phyloP scores from a whole-genome alignment of 2,113 vertebrate species.

The Prunella himalayana region DNA sequence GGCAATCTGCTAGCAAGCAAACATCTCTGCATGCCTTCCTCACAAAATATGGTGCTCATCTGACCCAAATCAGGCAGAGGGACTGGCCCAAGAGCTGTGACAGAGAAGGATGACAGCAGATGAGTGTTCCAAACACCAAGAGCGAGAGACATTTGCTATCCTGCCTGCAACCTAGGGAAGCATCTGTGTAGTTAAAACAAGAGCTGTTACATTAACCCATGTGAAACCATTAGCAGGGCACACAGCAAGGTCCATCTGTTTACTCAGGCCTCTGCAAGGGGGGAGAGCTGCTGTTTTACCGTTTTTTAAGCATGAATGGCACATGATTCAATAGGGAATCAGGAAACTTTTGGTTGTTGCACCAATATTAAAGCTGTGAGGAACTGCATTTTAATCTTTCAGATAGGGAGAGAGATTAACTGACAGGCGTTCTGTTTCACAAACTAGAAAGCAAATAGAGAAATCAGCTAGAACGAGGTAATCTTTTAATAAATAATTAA shows the following conservation, averaged over 20 bases:
- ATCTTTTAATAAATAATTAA: neutral
- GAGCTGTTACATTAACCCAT: neutral
- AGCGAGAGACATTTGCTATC: neutral
- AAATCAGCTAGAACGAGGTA: neutral
- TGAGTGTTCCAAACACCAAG: neutral
- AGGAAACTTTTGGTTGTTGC: neutral
- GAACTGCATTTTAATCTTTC: neutral
- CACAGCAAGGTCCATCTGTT: neutral
- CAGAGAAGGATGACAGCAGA: slow-evolving; percentile 19
- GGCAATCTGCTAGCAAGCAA: neutral
- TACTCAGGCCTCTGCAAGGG: neutral
- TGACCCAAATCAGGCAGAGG: neutral
- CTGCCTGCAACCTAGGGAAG: neutral
- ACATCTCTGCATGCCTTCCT: neutral
- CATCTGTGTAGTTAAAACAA: slow-evolving; percentile 20
- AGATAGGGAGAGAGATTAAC: neutral
- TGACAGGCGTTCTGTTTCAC: neutral
- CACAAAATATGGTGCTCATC: neutral
- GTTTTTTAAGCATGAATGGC: neutral
- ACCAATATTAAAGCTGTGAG: neutral
- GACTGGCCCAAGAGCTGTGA: neutral
- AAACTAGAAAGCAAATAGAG: neutral
- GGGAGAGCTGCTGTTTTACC: neutral
- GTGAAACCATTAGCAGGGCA: slow-evolving; percentile 5
- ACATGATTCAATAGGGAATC: neutral